Conservation (phyloP, 2,888 invertebrate species). For the Vesta saturnalis region DNA sequence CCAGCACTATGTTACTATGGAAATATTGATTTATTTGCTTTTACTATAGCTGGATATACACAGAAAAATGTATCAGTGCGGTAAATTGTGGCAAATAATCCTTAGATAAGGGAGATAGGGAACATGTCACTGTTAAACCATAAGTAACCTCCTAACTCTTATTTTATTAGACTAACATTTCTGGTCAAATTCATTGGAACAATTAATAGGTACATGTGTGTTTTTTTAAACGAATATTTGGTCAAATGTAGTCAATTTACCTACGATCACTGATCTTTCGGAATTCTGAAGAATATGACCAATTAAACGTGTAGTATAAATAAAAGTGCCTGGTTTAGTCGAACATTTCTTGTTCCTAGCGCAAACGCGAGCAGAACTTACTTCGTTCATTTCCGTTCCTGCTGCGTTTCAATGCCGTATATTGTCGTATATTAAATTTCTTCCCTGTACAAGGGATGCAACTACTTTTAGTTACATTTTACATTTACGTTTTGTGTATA, state of each 20-base stretch:
- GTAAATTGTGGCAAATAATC: not conserved
- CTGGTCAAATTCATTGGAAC: not conserved
- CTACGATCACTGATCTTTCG: not conserved
- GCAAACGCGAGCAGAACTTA: too few species aligned
- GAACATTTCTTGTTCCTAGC: too few species aligned
- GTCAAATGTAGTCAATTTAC: not conserved
- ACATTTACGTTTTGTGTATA: not conserved
- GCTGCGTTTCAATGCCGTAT: too few species aligned
- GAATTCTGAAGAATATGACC: not conserved
- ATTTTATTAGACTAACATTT: not conserved
- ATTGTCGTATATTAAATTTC: too few species aligned
- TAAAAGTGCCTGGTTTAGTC: not conserved
- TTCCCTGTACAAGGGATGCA: too few species aligned
- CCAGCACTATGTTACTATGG: too few species aligned
- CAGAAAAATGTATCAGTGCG: not conserved
- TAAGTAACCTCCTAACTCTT: not conserved
- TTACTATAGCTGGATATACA: not conserved
- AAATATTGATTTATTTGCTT: too few species aligned
- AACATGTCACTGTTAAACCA: not conserved
- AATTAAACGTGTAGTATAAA: not conserved
- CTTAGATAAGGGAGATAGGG: not conserved
- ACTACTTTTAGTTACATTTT: too few species aligned
- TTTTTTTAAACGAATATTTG: not conserved
- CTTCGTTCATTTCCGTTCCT: too few species aligned
- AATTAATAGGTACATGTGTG: not conserved